Conservation (phyloP, 2,888 invertebrate species). For the Buathra laborator region DNA sequence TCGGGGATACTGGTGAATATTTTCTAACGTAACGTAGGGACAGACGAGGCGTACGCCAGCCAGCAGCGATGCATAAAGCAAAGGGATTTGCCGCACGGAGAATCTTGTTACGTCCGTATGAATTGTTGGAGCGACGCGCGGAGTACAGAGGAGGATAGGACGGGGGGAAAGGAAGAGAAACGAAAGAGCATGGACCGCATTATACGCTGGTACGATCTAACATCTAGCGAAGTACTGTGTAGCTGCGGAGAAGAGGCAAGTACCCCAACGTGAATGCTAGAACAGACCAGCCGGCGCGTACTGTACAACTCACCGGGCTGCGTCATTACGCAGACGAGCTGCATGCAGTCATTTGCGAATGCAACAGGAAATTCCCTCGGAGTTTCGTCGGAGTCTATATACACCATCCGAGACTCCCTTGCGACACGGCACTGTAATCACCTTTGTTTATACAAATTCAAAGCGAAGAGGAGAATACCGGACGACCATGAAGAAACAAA, state of each 20-base stretch:
- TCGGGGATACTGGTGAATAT: conserved; percentile 58
- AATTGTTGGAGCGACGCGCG: conserved; percentile 59
- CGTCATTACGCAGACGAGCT: conserved; percentile 61
- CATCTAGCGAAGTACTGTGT: conserved; percentile 24
- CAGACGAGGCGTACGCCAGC: conserved; percentile 9
- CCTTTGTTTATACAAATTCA: conserved; percentile 41
- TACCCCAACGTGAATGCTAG: conserved; percentile 19
- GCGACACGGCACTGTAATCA: conserved; percentile 28
- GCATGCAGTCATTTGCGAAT: conserved; percentile 57
- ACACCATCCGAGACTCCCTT: conserved; percentile 9
- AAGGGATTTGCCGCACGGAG: conserved; percentile 67
- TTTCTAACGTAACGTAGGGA: conserved; percentile 61
- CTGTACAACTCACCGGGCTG: conserved; percentile 37
- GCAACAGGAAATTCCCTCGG: conserved; percentile 56
- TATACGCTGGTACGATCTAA: conserved; percentile 37
- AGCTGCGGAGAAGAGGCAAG: conserved; percentile 51
- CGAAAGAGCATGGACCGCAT: conserved; percentile 51
- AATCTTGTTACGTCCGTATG: conserved; percentile 68
- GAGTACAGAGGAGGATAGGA: conserved; percentile 19
- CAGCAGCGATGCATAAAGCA: conserved; percentile 65
- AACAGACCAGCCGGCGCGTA: conserved; percentile 12
- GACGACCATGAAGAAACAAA: background rate
- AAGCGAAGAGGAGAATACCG: background rate
- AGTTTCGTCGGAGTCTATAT: conserved; percentile 22
- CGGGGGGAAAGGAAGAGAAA: conserved; percentile 28